Base-by-base conservation (phyloP, 1,140 invertebrate genomes). In the Euschistus heros region DNA sequence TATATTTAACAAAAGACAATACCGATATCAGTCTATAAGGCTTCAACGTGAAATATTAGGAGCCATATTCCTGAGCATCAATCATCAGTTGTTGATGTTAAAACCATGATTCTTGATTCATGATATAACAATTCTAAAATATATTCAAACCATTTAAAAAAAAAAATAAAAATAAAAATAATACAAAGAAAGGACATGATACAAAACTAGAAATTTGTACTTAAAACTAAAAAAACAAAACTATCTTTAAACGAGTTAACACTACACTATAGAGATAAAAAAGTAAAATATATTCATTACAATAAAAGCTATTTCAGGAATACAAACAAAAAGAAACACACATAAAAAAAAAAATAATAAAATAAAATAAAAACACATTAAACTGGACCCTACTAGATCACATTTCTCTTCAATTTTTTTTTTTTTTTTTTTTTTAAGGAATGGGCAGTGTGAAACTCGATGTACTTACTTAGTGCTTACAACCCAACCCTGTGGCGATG, bases 341-440 rank as follows among this genome's bases (percentile, higher is more conserved):
- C 24, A 24, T 24, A 57, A 22, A 22, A 57, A 55, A 24, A 57
- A 24, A 1, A n/a, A n/a, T n/a, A n/a, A n/a, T n/a, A n/a, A n/a
- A n/a, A n/a, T n/a, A n/a, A 33, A 61, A 61, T 33, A 42, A 62
- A 64, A 47, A 64, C 50, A 44, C n/a, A 46, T 54, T 54, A 54
- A 24, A 57, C 54, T 57, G 54, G 54, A 57, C 54, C 54, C 54
- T 57, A 57, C 54, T 24, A 57, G 54, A 57, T 57, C 54, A 57
- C 54, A 57, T 24, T 57, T 57, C 54, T 24, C 24, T 18, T 37
- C 33, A 37, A 10, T 37, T 37, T 37, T 37, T 37, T 20, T 57
- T 17, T 26, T 24, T 57, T 37, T 37, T 37, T 37, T 37, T 20
- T 57, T 17, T 26, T 24, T 57, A 6, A 57, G 54, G 54, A 57